Percentiles rank a stretch among this genome's conserved stretches.
Evolutionary conservation across 2,113 vertebrate species (phyloP).

Genomic region (Fukomys damarensis): DNA sequence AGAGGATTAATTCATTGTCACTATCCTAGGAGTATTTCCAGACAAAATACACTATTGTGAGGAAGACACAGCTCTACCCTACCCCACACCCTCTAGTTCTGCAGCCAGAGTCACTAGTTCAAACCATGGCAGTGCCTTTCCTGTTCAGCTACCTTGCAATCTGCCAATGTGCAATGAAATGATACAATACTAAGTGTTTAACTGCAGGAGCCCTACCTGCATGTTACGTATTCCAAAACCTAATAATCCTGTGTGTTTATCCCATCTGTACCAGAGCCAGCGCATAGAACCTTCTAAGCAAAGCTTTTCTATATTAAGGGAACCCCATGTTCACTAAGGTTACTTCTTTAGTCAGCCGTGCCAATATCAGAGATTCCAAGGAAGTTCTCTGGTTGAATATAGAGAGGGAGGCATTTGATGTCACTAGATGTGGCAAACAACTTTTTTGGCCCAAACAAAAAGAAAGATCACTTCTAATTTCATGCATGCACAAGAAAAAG

Average conservation of each 20-base stretch:
- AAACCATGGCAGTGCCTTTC: neutral
- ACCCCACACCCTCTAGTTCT: conserved; percentile 3
- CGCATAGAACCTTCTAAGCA: neutral
- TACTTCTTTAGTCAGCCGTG: neutral
- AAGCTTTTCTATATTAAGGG: conserved; percentile 20
- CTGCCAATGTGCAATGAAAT: neutral
- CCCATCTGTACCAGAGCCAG: conserved; percentile 26
- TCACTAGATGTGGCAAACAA: neutral
- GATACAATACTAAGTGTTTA: neutral
- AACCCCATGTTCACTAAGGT: neutral
- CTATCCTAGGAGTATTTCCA: conserved; percentile 73
- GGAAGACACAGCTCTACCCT: conserved; percentile 44
- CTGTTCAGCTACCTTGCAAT: neutral
- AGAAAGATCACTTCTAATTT: conserved; percentile 50
- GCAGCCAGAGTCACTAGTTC: neutral
- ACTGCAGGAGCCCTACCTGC: neutral
- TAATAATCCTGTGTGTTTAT: neutral
- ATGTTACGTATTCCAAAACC: conserved; percentile 20
- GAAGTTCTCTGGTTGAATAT: conserved; percentile 32
- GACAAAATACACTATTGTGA: conserved; percentile 62
- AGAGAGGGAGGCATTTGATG: conserved; percentile 26
- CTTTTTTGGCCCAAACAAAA: neutral
- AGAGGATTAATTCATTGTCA: conserved; percentile 71
- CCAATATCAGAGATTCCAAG: neutral
- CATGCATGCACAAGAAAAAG: conserved; percentile 9